Evolutionary conservation across 2,113 vertebrate species (phyloP).

Genomic region (Seriola rivoliana): DNA sequence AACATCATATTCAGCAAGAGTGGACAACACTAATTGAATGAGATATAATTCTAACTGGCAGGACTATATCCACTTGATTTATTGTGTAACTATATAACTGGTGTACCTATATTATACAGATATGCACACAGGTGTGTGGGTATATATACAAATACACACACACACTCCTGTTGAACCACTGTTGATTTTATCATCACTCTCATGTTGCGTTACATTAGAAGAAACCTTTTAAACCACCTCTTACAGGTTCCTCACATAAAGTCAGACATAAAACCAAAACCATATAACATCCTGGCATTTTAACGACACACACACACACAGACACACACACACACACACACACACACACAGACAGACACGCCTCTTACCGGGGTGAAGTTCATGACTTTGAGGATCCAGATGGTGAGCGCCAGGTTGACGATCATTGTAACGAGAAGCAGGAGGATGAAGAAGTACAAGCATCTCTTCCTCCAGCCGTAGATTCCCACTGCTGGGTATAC

Average conservation of each 20-base stretch:
- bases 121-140: no score
- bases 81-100: no score
- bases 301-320: conserved; percentile 14
- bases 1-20: background rate
- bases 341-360: background rate
- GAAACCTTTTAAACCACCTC: conserved; percentile 39
- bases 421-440: conserved; percentile 99
- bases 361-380: conserved; percentile 99
- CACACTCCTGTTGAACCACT: background rate
- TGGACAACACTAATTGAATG: background rate
- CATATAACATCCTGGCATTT: conserved; percentile 47
- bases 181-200: conserved; percentile 26
- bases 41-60: no score
- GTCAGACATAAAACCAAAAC: conserved; percentile 28
- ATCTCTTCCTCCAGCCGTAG: conserved; percentile 99
- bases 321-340: background rate
- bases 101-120: no score
- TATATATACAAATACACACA: conserved; percentile 3
- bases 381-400: conserved; percentile 99
- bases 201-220: conserved; percentile 35
- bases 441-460: conserved; percentile 99
- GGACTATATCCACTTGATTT: no score
- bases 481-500: conserved; percentile 94
- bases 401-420: conserved; percentile 98
- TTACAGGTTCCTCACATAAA: conserved; percentile 35